A percentile compares a stretch with the other conserved stretches of the same genome.
Conservation (phyloP, 1,140 invertebrate species). For the Cotesia typhae region DNA sequence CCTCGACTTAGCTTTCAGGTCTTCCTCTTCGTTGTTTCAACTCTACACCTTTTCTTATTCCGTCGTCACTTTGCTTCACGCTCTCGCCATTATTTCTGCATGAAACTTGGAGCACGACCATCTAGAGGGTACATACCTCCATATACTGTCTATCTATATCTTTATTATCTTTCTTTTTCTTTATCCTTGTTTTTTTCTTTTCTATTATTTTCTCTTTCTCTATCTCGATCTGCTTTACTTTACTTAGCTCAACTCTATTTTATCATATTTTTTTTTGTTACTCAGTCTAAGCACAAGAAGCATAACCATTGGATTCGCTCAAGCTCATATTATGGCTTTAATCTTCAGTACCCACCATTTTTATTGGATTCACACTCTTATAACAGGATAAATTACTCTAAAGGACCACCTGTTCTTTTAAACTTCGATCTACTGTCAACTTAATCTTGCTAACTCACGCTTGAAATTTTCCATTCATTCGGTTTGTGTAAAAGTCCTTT, state of each 20-base stretch:
- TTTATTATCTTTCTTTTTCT: conserved; percentile 9
- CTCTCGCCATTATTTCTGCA: conserved; percentile 31
- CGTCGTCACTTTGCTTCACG: conserved; percentile 36
- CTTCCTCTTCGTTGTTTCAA: conserved; percentile 21
- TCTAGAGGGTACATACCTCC: conserved; percentile 1
- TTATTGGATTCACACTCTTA: conserved; percentile 23
- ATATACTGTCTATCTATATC: background rate
- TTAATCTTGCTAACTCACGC: background rate
- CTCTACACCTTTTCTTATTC: conserved; percentile 29
- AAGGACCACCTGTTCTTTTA: background rate
- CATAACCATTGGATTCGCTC: conserved; percentile 25
- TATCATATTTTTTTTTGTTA: conserved; percentile 6
- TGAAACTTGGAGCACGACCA: conserved; percentile 28
- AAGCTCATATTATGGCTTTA: conserved; percentile 34
- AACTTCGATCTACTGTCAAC: background rate
- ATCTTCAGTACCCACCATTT: conserved; percentile 30
- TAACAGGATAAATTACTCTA: conserved; percentile 10
- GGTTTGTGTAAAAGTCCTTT: too few species aligned
- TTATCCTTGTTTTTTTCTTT: background rate
- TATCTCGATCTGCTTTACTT: background rate
- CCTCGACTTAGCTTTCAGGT: conserved; percentile 10
- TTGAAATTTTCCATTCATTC: background rate
- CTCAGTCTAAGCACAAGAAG: conserved; percentile 6
- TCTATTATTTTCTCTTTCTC: background rate
- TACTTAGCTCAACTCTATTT: background rate